These are phyloP conservation scores for Phytoseiulus persimilis DNA, from an alignment of 2,888 invertebrate genomes.

Conservation along the genomic window DNA sequence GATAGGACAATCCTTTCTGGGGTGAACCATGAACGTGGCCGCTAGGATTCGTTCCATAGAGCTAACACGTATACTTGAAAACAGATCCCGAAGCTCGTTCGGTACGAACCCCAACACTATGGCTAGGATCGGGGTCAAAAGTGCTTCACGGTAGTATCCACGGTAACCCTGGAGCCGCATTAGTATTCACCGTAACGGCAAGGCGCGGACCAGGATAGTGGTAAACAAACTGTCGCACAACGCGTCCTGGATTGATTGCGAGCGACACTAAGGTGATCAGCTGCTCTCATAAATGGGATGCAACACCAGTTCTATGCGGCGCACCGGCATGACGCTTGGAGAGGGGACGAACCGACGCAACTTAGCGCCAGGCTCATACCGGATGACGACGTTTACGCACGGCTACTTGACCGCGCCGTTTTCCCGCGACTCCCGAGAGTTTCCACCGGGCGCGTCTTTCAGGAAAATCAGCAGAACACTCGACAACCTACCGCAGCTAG, in stretches of 20 bases:
- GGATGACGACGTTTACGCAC: too few relatives aligned
- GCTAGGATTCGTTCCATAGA: background rate
- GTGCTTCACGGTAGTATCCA: background rate
- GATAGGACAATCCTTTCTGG: background rate
- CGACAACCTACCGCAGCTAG: too few relatives aligned
- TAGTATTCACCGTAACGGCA: background rate
- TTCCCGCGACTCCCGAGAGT: too few relatives aligned
- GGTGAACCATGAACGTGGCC: slow-evolving; percentile 9
- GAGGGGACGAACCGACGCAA: too few relatives aligned
- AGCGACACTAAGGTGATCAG: background rate
- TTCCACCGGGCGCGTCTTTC: too few relatives aligned
- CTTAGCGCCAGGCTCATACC: too few relatives aligned
- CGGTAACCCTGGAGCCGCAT: background rate
- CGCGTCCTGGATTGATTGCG: background rate
- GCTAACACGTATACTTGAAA: background rate
- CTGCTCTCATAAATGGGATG: background rate
- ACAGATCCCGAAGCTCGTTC: background rate
- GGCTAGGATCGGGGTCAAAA: background rate
- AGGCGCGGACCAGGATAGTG: background rate
- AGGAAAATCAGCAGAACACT: too few relatives aligned
- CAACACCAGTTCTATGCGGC: background rate
- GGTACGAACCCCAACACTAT: background rate
- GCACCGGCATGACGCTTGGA: background rate
- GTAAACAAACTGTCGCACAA: background rate
- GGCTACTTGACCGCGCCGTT: too few relatives aligned